A percentile compares a stretch with the other conserved stretches of the same genome.
Conservation (phyloP, 2,888 invertebrate species). For the Caenorhabditis sp. region DNA sequence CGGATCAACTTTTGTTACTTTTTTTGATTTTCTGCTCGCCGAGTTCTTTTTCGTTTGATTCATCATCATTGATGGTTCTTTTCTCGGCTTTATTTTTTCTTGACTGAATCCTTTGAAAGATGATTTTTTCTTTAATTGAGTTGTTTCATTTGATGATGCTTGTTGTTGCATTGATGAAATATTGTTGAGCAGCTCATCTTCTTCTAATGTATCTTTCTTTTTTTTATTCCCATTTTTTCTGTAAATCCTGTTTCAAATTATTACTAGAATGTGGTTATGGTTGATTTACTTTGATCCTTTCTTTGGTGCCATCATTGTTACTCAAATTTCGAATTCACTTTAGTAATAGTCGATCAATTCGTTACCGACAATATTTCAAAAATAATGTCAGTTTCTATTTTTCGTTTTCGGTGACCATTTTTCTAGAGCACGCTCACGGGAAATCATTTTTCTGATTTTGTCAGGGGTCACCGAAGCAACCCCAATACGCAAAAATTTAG, state of each 20-base stretch:
- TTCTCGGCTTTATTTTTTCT: background rate
- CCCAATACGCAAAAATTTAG: conserved; percentile 58
- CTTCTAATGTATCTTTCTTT: background rate
- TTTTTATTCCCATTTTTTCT: background rate
- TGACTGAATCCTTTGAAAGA: background rate
- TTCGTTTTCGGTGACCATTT: too few species aligned
- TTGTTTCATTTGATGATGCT: background rate
- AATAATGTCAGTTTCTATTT: too few species aligned
- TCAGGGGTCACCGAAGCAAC: too few species aligned
- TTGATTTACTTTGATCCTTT: too few species aligned
- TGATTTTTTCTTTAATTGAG: background rate
- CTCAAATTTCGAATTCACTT: too few species aligned
- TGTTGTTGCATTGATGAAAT: background rate
- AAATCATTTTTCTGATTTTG: too few species aligned
- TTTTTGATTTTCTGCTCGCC: background rate
- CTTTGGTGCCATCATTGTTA: too few species aligned
- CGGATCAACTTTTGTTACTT: background rate
- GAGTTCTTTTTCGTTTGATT: background rate
- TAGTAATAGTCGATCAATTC: too few species aligned
- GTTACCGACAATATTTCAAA: too few species aligned
- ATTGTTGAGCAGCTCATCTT: background rate
- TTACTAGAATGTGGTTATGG: too few species aligned
- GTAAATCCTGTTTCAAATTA: too few species aligned
- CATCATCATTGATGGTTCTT: background rate
- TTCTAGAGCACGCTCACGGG: too few species aligned